Evolutionary conservation across 1,140 invertebrate species (phyloP), one percentile per base, ranked within the genome.

Genomic region (Frieseomelitta varia): DNA sequence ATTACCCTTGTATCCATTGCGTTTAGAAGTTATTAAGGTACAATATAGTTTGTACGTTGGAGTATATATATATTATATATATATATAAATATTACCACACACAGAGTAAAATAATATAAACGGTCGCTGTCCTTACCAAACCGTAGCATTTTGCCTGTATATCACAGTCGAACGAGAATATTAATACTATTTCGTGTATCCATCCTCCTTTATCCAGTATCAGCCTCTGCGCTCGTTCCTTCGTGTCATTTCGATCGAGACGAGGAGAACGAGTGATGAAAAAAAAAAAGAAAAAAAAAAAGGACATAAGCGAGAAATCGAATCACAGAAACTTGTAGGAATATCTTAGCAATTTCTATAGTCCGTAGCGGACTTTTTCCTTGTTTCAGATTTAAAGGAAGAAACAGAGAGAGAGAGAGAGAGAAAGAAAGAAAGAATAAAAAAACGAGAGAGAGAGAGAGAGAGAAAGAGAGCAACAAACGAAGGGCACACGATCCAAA

Each of bases 21-120:
- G 67, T 78, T 90, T 92, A 92, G 88, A 88, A 61, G 69, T 89
- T 90, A 91, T 77, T 85, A 84, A 91, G 81, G 79, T 92, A 93
- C 86, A 86, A 90, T 90, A 91, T 93, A 92, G 87, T 92, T 92
- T 93, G 86, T 93, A 93, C 90, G 92, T 91, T 87, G 79, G 91
- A 68, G 27, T 91, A 89, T 89, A 91, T 67, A 82, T 79, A 75
- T 81, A 86, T 80, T 82, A 82, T 85, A 85, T 56, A 77, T 81
- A 85, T 67, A 78, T 72, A 87, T 80, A 87, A 82, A 87, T 80
- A 89, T 82, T 79, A 87, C 80, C 68, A 86, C 75, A 56, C 55
- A 65, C 63, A 72, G 76, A 88, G 85, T 85, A 76, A 47, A 47
- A 84, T 86, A 88, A 88, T 81, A 81, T 75, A 81, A 88, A 82